Evolutionary conservation across 92 coral and sea anemone genomes (phyloP), one percentile per base, ranked within the genome.

Genomic region (Pocillopora grandis): DNA sequence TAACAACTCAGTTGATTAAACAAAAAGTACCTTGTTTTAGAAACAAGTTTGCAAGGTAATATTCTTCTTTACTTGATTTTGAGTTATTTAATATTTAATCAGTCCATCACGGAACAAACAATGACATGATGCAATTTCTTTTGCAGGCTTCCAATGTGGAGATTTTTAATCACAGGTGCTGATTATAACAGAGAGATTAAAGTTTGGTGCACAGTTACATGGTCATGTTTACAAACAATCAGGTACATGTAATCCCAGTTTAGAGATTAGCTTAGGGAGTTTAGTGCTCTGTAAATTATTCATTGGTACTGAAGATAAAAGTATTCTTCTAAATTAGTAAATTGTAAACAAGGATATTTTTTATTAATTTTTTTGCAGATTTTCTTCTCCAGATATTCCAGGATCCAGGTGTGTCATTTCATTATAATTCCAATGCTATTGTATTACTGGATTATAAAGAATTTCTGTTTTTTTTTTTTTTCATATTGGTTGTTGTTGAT

Each of bases 161-260:
- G 99, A 74, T 97, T 97, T 80, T 84, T 97, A 90, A 89, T 97
- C 67, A 97, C 99, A 62, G 99, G 99, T 48, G 95, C 99, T 31
- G 92, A 90, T 57, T 90, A 82, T 83, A 94, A 92, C 90, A 87
- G 97, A 81, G 98, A 97, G 64, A 79, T 97, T 37, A 97, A 97
- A 89, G 85, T 97, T 2, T 97, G 99, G 99, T 97, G 99, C 71
- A 97, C 99, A 17, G 99, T 97, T 9, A 88, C 93, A 37, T 97
- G 99, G 99, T 80, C 92, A n/a, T 97, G 99, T 69, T 84, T 97
- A 49, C 99, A 97, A 71, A 92, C 99, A 48, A 89, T 97, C 58
- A 91, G 97, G 99, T 94, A 78, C 3, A 66, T 0, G 23, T 72
- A 19, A 23, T 52, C 52, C 76, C 20, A 9, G 56, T 10, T 58